Percentiles rank a stretch among this genome's conserved stretches.
Conservation (phyloP, 2,113 vertebrate genomes). For the Pao palembangensis region DNA sequence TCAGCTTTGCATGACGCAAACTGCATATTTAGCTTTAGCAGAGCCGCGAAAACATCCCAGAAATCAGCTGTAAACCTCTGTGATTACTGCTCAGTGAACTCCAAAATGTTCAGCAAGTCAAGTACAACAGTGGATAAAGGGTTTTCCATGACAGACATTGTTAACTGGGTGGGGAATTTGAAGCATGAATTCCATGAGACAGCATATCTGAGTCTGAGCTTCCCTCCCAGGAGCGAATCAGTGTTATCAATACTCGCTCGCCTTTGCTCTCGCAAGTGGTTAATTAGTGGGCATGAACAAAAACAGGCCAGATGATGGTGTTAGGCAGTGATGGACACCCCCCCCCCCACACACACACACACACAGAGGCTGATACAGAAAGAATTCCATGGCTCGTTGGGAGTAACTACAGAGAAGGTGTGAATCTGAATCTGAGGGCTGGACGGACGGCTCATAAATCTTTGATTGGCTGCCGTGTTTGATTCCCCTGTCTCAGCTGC, state of each 20-base stretch:
- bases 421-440: slow-evolving; percentile 58
- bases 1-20: slow-evolving; percentile 13
- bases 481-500: slow-evolving; percentile 53
- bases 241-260: slow-evolving; percentile 46
- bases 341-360: not conserved
- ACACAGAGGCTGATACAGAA: slow-evolving; percentile 29
- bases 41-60: slow-evolving; percentile 25
- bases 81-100: slow-evolving; percentile 37
- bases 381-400: slow-evolving; percentile 34
- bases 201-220: slow-evolving; percentile 8
- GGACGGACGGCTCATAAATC: slow-evolving; percentile 66
- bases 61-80: not conserved
- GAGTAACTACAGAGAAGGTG: slow-evolving; percentile 46
- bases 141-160: slow-evolving; percentile 2
- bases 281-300: slow-evolving; percentile 36
- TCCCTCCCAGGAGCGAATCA: slow-evolving; percentile 2
- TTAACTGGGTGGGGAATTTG: slow-evolving; percentile 1
- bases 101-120: not conserved
- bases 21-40: slow-evolving; percentile 21
- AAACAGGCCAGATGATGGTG: slow-evolving; percentile 33
- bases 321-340: slow-evolving; percentile 14
- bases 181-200: slow-evolving; percentile 23
- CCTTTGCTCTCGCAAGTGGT: slow-evolving; percentile 27
- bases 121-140: slow-evolving; percentile 15
- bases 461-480: slow-evolving; percentile 67